Conservation (phyloP, 2,888 invertebrate genomes). For the Drosophila multiciliata region DNA sequence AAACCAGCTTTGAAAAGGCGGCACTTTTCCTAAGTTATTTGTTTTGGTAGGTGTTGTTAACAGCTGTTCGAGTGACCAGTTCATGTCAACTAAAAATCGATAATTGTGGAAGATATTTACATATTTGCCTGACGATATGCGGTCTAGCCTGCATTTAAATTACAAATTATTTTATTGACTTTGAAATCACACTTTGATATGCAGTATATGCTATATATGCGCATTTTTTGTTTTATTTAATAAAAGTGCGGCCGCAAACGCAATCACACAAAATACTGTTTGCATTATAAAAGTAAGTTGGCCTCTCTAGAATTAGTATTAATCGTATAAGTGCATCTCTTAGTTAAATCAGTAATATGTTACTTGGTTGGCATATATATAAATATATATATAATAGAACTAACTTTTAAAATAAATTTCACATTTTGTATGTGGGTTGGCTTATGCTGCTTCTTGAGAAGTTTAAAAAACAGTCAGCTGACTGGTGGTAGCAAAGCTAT, state of each 20-base stretch:
- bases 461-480: not conserved
- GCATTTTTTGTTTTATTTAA: not conserved
- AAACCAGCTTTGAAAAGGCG: conserved; percentile 27
- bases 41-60: conserved; percentile 9
- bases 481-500: not conserved
- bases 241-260: conserved; percentile 1
- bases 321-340: not conserved
- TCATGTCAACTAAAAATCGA: conserved; percentile 14
- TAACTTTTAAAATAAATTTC: not conserved
- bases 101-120: conserved; percentile 30
- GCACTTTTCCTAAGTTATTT: conserved; percentile 22
- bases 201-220: not conserved
- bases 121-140: conserved; percentile 24
- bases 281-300: not conserved
- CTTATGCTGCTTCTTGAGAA: not conserved
- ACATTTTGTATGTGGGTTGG: not conserved
- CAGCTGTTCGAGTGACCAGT: conserved; percentile 36
- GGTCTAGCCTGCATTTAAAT: conserved; percentile 7
- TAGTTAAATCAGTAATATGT: not conserved
- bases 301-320: not conserved
- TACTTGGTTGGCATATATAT: not conserved
- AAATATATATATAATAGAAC: not conserved
- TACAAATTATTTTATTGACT: not conserved
- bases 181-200: not conserved
- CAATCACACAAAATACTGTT: not conserved